A percentile compares a stretch with the other conserved stretches of the same genome.
Conservation (phyloP, 2,888 invertebrate species). For the Drosophila recens region DNA sequence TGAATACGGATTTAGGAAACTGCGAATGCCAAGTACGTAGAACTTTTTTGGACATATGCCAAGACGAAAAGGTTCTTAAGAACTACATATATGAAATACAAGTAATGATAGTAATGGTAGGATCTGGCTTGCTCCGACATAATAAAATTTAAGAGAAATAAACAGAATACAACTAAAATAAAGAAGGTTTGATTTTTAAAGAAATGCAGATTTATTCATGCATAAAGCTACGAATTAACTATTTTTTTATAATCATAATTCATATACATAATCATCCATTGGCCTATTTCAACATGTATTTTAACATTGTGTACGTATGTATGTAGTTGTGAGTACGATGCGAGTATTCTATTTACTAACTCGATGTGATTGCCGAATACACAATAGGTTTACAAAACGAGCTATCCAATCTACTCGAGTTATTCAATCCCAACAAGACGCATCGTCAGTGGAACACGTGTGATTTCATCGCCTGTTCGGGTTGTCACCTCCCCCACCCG, state of each 20-base stretch:
- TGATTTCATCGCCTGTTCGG: slow-evolving; percentile 83
- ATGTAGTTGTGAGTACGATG: slow-evolving; percentile 4
- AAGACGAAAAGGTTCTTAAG: no score
- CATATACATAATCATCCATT: slow-evolving; percentile 9
- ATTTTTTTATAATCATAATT: neutral
- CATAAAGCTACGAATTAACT: neutral
- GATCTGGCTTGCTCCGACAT: neutral
- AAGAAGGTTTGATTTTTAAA: no score
- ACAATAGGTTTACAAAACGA: slow-evolving; percentile 83
- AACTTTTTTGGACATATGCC: no score
- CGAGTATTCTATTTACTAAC: slow-evolving; percentile 37
- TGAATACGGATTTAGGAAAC: no score
- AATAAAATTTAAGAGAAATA: no score
- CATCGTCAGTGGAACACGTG: slow-evolving; percentile 78
- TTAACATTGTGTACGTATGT: neutral
- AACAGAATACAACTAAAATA: no score
- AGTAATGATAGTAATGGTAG: neutral
- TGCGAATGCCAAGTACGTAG: no score
- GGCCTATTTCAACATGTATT: slow-evolving; percentile 1
- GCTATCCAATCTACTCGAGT: slow-evolving; percentile 84
- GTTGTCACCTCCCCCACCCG: slow-evolving; percentile 82
- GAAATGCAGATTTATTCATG: neutral
- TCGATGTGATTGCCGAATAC: slow-evolving; percentile 44
- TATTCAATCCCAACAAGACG: slow-evolving; percentile 81
- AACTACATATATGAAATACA: no score